A percentile compares a stretch with the other conserved stretches of the same genome.
Evolutionary conservation across 2,888 invertebrate genomes (phyloP).

Genomic region (Sminthurinus aureus): DNA sequence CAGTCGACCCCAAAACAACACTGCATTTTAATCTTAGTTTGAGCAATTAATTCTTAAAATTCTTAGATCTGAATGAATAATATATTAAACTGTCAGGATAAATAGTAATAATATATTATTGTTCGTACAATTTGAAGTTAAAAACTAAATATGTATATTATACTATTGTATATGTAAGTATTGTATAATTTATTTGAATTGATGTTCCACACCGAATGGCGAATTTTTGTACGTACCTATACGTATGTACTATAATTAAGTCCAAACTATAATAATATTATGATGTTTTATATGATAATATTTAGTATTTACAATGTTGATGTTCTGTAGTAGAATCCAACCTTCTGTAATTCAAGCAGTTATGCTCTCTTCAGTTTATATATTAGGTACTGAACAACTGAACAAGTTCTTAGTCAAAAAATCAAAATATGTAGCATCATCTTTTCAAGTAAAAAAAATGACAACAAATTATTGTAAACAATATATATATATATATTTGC

Average conservation of each 20-base stretch:
- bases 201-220: background rate
- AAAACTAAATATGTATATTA: too few relatives aligned
- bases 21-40: slow-evolving; percentile 35
- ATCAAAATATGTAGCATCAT: too few relatives aligned
- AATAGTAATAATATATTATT: background rate
- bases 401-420: too few relatives aligned
- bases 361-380: too few relatives aligned
- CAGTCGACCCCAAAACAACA: slow-evolving; percentile 37
- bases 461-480: too few relatives aligned
- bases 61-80: slow-evolving; percentile 14
- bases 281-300: background rate
- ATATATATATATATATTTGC: too few relatives aligned
- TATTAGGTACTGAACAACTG: too few relatives aligned
- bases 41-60: slow-evolving; percentile 15
- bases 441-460: too few relatives aligned
- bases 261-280: background rate
- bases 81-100: background rate
- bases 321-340: too few relatives aligned
- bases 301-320: background rate
- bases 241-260: background rate
- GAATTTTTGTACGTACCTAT: background rate
- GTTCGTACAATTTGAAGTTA: too few relatives aligned
- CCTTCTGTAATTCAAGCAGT: too few relatives aligned
- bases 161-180: background rate
- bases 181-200: background rate